These are phyloP conservation scores for Carterocephalus palaemon DNA, from an alignment of 2,888 invertebrate genomes.

Conservation along the genomic window DNA sequence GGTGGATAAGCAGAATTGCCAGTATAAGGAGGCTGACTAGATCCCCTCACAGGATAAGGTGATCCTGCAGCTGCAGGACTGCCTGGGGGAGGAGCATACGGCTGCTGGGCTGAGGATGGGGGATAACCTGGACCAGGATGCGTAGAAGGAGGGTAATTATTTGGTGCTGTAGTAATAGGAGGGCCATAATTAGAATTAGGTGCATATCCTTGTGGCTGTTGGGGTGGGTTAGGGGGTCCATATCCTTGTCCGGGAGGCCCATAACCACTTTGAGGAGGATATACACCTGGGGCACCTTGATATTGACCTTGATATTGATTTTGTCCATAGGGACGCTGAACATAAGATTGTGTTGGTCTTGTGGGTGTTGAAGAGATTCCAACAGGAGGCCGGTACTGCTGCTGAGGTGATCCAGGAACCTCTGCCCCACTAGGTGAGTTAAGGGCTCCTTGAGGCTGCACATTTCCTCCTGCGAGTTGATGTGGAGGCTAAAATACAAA, in stretches of 20 bases:
- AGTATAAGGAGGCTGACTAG: constrained; percentile 66
- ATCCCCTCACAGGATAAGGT: constrained; percentile 67
- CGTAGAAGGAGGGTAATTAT: constrained; percentile 77
- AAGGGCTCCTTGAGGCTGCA: constrained; percentile 56
- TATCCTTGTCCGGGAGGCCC: constrained; percentile 83
- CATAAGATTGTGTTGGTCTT: constrained; percentile 83
- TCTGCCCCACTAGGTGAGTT: constrained; percentile 64
- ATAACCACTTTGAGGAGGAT: constrained; percentile 84
- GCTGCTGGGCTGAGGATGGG: constrained; percentile 67
- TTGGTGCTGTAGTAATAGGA: constrained; percentile 78
- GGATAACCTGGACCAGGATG: constrained; percentile 71
- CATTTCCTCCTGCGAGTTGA: constrained; percentile 76
- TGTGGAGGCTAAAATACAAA: constrained; percentile 72
- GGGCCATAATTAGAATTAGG: constrained; percentile 82
- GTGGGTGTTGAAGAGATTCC: constrained; percentile 77
- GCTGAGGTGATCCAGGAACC: constrained; percentile 63
- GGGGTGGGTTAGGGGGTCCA: constrained; percentile 80
- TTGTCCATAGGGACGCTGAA: constrained; percentile 83
- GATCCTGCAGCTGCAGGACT: constrained; percentile 64
- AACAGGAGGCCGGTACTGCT: constrained; percentile 70
- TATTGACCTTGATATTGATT: constrained; percentile 82
- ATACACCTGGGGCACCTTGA: constrained; percentile 76
- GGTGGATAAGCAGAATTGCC: constrained; percentile 72
- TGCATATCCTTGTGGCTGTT: constrained; percentile 83
- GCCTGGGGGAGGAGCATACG: constrained; percentile 72